phyloP scores from a whole-genome alignment of 2,113 vertebrate genomes.

The Dicerorhinus sumatrensis region DNA sequence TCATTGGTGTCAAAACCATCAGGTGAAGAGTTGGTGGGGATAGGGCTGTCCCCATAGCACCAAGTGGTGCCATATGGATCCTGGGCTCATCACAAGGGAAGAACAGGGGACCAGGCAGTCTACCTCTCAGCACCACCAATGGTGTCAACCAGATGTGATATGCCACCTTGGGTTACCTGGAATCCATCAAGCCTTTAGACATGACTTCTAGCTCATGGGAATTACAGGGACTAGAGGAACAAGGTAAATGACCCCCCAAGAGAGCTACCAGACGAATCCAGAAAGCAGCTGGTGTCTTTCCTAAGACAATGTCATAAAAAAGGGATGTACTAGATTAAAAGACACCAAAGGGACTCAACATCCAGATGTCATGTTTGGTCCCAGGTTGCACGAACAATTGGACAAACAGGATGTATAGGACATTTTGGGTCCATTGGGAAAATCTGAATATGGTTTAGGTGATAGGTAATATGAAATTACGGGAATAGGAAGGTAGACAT shows the following conservation, averaged over 20 bases:
- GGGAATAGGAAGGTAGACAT: neutral
- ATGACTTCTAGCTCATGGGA: neutral
- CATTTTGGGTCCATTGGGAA: neutral
- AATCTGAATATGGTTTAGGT: neutral
- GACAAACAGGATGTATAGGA: neutral
- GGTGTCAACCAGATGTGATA: neutral
- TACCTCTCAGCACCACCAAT: neutral
- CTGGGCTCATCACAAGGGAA: neutral
- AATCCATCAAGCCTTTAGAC: neutral
- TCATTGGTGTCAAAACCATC: neutral
- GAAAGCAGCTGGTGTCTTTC: neutral
- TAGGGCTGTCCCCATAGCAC: neutral
- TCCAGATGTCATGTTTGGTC: neutral
- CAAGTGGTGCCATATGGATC: neutral
- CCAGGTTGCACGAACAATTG: neutral
- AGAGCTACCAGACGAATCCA: neutral
- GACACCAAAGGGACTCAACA: neutral
- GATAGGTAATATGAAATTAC: neutral
- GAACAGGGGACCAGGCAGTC: neutral
- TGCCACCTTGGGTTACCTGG: neutral
- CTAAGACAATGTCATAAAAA: neutral
- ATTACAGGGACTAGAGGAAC: neutral
- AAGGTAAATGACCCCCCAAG: neutral
- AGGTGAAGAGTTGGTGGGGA: neutral
- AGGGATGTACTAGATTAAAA: neutral